Percentiles rank a stretch among this genome's conserved stretches.
Evolutionary conservation across 1,140 invertebrate species (phyloP).

Genomic region (Drosophila triauraria): DNA sequence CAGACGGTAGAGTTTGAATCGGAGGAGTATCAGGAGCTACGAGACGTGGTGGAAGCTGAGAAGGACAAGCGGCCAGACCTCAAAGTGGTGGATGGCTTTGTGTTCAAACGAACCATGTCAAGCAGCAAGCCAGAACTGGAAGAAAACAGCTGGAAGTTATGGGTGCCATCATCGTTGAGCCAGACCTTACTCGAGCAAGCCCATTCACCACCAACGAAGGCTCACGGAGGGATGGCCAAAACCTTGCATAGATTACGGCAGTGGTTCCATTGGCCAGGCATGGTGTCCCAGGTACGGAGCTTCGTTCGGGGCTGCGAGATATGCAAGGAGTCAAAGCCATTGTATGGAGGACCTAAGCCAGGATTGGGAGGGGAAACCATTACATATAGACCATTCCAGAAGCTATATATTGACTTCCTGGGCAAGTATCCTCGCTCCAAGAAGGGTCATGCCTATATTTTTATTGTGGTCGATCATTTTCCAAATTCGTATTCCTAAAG

Average conservation of each 20-base stretch:
- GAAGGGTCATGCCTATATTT: no score
- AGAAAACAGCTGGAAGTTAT: constrained; percentile 4
- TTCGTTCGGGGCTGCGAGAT: background rate
- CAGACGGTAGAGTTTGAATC: constrained; percentile 5
- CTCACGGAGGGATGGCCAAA: background rate
- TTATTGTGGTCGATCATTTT: no score
- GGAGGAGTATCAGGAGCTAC: background rate
- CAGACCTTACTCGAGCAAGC: background rate
- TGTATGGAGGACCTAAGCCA: no score
- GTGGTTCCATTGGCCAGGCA: no score
- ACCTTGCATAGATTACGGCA: background rate
- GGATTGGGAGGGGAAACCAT: no score
- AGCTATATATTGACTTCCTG: no score
- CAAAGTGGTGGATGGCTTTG: background rate
- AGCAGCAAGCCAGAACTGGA: background rate
- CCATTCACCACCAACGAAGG: background rate
- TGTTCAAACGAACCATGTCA: background rate
- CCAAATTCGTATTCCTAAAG: no score
- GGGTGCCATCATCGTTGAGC: background rate
- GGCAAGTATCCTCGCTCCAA: no score
- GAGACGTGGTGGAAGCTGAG: background rate
- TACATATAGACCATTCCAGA: no score
- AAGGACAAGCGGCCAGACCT: constrained; percentile 1
- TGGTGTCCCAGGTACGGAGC: no score
- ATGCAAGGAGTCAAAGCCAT: no score